Conservation (phyloP, 2,113 vertebrate genomes). For the Clarias macrocephalus region DNA sequence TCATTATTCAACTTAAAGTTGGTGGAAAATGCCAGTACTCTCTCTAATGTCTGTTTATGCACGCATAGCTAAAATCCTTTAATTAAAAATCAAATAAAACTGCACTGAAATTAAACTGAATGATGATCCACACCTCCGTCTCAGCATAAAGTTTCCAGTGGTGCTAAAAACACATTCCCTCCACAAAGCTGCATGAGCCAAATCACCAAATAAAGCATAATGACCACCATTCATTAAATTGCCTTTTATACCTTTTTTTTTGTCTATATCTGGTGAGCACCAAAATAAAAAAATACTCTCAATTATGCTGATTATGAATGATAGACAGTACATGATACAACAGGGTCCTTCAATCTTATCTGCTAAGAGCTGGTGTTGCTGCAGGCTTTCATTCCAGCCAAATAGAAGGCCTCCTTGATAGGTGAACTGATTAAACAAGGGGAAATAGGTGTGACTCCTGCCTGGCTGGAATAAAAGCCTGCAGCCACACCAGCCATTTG, state of each 20-base stretch:
- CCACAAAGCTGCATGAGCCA: not conserved
- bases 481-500: not conserved
- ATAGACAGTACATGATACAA: not conserved
- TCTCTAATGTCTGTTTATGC: not conserved
- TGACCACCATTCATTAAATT: not conserved
- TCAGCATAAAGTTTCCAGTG: not conserved
- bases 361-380: not conserved
- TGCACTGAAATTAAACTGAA: not conserved
- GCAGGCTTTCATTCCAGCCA: not conserved
- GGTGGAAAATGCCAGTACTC: not conserved
- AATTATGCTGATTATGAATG: not conserved
- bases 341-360: not conserved
- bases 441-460: not conserved
- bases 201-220: not conserved
- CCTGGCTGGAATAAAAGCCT: not conserved
- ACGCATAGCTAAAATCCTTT: not conserved
- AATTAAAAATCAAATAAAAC: not conserved
- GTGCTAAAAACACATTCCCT: not conserved
- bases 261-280: not conserved
- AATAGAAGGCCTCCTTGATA: not conserved
- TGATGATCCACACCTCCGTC: not conserved
- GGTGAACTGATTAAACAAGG: not conserved
- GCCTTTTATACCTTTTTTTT: not conserved
- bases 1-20: not conserved
- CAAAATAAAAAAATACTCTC: not conserved